phyloP scores from a whole-genome alignment of 2,888 invertebrate genomes.

The Tuta absoluta region DNA sequence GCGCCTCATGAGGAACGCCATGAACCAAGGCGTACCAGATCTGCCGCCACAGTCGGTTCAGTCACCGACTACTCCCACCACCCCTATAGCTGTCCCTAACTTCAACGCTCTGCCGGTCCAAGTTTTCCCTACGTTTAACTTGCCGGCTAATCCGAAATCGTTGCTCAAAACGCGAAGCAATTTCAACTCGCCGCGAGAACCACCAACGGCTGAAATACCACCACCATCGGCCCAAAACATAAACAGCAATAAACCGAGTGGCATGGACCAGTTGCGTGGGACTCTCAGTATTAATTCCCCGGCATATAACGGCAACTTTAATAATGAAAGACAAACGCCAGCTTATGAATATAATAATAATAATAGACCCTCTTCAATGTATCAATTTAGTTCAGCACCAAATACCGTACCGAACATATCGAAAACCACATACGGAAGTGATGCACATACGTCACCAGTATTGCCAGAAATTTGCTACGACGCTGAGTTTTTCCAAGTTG shows the following conservation, averaged over 20 bases:
- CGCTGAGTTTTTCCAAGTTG: constrained; percentile 52
- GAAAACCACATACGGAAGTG: constrained; percentile 49
- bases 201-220: constrained; percentile 41
- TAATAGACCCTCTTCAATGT: constrained; percentile 51
- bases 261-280: constrained; percentile 41
- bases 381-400: constrained; percentile 47
- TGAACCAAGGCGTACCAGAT: constrained; percentile 87
- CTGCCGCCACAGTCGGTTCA: constrained; percentile 76
- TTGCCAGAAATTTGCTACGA: constrained; percentile 62
- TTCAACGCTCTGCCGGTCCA: constrained; percentile 76
- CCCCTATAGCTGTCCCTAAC: constrained; percentile 64
- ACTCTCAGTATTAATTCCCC: constrained; percentile 48
- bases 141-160: constrained; percentile 85
- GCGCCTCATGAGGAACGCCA: constrained; percentile 81
- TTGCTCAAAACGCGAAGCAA: constrained; percentile 69
- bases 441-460: constrained; percentile 41
- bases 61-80: constrained; percentile 76
- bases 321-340: constrained; percentile 7
- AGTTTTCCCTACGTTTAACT: constrained; percentile 83
- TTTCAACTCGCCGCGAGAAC: constrained; percentile 55
- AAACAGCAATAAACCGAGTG: constrained; percentile 42
- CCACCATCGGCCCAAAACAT: constrained; percentile 41
- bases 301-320: constrained; percentile 43
- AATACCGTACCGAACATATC: constrained; percentile 38
- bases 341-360: constrained; percentile 33